Base-by-base conservation (phyloP, 2,113 vertebrate species). In the Gopherus evgoodei region DNA sequence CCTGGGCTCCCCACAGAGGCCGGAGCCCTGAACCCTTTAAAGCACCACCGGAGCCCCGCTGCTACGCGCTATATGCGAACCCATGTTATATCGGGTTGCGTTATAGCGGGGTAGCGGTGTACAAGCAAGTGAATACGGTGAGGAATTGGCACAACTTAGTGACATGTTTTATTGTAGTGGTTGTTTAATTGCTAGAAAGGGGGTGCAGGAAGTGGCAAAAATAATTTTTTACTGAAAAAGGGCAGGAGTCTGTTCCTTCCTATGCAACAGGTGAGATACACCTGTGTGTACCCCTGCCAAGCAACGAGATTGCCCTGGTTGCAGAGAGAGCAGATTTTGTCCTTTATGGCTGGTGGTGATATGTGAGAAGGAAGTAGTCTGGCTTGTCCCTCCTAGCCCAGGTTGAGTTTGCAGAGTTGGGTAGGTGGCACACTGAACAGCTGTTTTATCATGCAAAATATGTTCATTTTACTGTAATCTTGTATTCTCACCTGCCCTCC, bases 241-340 rank as follows among this genome's bases (percentile, higher is more conserved):
- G 56, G 2, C 14, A 19, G 49, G 25, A 5, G 69, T 38, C 6
- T 0, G 0, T 1, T 42, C 54, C 42, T 78, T 78, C 86, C 56
- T 79, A 2, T n/a, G 52, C 54, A 59, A 44, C 16, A 38, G 25
- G 54, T 83, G 54, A 83, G 17, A 27, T 44, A 27, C 8, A 57
- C 0, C 4, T 0, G 2, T 42, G n/a, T 0, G 24, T 54, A 11
- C 1, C 5, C 10, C 6, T 87, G 19, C 0, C 1, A 50, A 29
- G 44, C 75, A 56, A 86, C 42, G 44, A 80, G 53, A 14, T 81
- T 21, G 8, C 35, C 35, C 17, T 84, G 22, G 4, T 84, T 83
- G 10, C 44, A 84, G 72, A 42, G 2, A 4, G 8, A 75, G 69
- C 78, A 50, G 31, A 17, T 14, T 21, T 90, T 89, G 47, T 75